phyloP scores from a whole-genome alignment of 1,140 invertebrate genomes.

The Aphis craccivora region DNA sequence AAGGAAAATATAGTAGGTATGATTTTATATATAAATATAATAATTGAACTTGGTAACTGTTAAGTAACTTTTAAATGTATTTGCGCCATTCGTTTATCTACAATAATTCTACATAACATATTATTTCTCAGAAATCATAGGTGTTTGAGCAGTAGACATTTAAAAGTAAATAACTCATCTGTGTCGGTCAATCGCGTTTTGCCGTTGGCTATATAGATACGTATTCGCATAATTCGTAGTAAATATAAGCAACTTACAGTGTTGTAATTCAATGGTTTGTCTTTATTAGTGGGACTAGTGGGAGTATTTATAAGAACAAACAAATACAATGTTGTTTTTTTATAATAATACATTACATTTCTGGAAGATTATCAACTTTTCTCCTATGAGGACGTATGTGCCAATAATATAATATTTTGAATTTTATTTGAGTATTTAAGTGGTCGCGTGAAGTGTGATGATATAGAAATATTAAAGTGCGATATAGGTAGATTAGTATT shows the following conservation, averaged over 20 bases:
- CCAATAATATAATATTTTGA: neutral
- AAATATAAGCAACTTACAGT: neutral
- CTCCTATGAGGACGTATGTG: neutral
- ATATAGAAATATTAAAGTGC: neutral
- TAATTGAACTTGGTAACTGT: neutral
- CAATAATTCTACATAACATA: neutral
- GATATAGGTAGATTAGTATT: neutral
- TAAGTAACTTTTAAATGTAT: neutral
- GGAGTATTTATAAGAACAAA: neutral
- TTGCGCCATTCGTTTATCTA: neutral
- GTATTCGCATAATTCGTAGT: neutral
- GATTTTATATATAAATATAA: neutral
- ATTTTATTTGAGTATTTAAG: no score
- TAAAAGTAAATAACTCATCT: neutral
- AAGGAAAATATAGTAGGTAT: neutral
- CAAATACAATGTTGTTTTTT: neutral
- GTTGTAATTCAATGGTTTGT: constrained; percentile 20
- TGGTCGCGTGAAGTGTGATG: neutral
- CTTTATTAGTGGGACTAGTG: neutral
- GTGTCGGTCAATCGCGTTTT: neutral
- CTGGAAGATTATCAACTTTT: neutral
- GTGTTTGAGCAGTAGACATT: neutral
- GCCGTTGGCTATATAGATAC: neutral
- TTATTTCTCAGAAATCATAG: neutral
- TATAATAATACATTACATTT: neutral